These are phyloP conservation scores for Gryllus longicercus DNA, from an alignment of 2,888 invertebrate genomes.

Conservation along the genomic window DNA sequence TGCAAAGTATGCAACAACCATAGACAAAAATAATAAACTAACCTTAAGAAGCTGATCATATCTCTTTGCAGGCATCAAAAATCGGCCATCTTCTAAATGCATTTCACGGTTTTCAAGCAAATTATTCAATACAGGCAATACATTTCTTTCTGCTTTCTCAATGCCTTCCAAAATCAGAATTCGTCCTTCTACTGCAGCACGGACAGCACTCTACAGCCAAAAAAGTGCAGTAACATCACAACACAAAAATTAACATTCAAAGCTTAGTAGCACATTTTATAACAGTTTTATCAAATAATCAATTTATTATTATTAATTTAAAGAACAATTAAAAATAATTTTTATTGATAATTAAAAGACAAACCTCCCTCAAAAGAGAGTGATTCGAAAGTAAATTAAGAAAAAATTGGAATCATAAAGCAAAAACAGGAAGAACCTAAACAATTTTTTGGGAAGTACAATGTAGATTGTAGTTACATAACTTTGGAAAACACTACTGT, in stretches of 20 bases:
- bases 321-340: background rate
- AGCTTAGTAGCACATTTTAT: too few species aligned
- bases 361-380: background rate
- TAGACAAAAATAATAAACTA: constrained; percentile 34
- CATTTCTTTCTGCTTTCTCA: constrained; percentile 96
- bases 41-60: constrained; percentile 87
- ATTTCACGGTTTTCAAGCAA: constrained; percentile 95
- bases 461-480: too few species aligned
- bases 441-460: background rate
- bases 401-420: background rate
- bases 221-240: constrained; percentile 22
- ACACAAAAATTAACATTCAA: background rate
- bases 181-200: constrained; percentile 85
- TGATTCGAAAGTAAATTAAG: background rate
- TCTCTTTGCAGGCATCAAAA: constrained; percentile 81
- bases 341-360: background rate
- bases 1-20: background rate
- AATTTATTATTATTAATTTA: constrained; percentile 18
- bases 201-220: constrained; percentile 75
- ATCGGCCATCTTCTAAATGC: constrained; percentile 95
- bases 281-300: too few species aligned
- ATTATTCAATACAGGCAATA: constrained; percentile 93
- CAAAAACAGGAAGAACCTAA: constrained; percentile 18
- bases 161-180: constrained; percentile 91
- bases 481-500: too few species aligned